phyloP scores from a whole-genome alignment of 2,797 vertebrate genomes.

The Otolemur crassicaudatus region DNA sequence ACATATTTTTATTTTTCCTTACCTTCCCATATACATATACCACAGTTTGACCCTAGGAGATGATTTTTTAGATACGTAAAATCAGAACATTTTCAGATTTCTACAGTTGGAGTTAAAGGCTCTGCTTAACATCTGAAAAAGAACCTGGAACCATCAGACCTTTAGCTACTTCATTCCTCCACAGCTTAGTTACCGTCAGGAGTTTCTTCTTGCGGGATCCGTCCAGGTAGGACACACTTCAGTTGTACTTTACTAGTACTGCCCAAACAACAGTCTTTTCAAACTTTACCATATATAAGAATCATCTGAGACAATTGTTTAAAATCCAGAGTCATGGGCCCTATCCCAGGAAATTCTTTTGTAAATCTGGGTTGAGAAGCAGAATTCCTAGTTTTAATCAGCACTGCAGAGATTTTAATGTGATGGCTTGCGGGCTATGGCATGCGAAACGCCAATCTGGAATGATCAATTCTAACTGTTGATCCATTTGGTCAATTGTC shows the following conservation, averaged over 20 bases:
- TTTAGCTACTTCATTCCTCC: not conserved
- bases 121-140: not conserved
- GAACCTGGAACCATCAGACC: not conserved
- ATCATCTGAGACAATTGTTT: not conserved
- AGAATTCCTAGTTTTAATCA: not conserved
- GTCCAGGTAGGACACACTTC: not conserved
- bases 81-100: conserved; percentile 16
- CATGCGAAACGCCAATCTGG: conserved; percentile 9
- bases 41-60: not conserved
- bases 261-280: not conserved
- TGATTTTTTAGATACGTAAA: not conserved
- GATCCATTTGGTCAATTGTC: conserved; percentile 38
- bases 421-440: not conserved
- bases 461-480: not conserved
- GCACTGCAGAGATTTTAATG: not conserved
- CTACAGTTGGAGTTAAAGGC: not conserved
- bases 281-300: not conserved
- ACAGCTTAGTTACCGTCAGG: not conserved
- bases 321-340: not conserved
- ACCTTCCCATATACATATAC: not conserved
- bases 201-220: not conserved
- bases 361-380: not conserved
- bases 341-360: not conserved
- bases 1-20: not conserved
- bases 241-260: not conserved